Evolutionary conservation across 2,888 invertebrate genomes (phyloP).

Genomic region (Tachina lurida): DNA sequence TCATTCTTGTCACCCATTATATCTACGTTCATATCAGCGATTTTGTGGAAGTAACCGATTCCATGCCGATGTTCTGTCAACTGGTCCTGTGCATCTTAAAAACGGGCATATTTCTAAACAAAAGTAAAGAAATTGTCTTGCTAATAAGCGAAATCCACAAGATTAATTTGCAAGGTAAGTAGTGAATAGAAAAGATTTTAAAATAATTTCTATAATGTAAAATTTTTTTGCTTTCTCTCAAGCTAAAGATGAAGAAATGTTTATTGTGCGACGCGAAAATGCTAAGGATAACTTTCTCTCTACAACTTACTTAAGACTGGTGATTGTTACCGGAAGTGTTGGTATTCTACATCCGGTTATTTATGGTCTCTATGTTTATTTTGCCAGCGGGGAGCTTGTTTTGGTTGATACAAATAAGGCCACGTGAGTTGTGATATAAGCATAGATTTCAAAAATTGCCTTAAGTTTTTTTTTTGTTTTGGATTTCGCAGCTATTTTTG

Average conservation of each 20-base stretch:
- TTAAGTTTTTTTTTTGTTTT: too few relatives aligned
- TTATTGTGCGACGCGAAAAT: slow-evolving; percentile 32
- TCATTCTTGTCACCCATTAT: slow-evolving; percentile 24
- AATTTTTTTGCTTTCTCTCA: neutral
- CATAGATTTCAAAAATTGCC: neutral
- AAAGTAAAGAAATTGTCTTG: slow-evolving; percentile 31
- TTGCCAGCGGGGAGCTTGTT: neutral
- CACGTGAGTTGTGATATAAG: slow-evolving; percentile 36
- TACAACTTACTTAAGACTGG: slow-evolving; percentile 11
- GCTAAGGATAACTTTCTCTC: slow-evolving; percentile 23
- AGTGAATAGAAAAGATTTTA: neutral
- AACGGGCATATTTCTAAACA: slow-evolving; percentile 30
- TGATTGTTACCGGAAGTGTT: neutral
- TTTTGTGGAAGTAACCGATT: slow-evolving; percentile 46
- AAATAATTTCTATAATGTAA: too few relatives aligned
- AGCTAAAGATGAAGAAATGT: slow-evolving; percentile 44
- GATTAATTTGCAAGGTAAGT: slow-evolving; percentile 23
- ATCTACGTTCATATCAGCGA: slow-evolving; percentile 15
- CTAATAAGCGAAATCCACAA: slow-evolving; percentile 20
- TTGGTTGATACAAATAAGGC: slow-evolving; percentile 21
- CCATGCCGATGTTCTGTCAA: slow-evolving; percentile 41
- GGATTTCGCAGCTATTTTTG: slow-evolving; percentile 54
- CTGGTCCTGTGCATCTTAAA: slow-evolving; percentile 39
- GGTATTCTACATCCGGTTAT: slow-evolving; percentile 29
- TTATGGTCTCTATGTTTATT: slow-evolving; percentile 12